Conservation (phyloP, 30 jellyfish, hydroid and myxozoan genomes). For the Aurelia sp. region DNA sequence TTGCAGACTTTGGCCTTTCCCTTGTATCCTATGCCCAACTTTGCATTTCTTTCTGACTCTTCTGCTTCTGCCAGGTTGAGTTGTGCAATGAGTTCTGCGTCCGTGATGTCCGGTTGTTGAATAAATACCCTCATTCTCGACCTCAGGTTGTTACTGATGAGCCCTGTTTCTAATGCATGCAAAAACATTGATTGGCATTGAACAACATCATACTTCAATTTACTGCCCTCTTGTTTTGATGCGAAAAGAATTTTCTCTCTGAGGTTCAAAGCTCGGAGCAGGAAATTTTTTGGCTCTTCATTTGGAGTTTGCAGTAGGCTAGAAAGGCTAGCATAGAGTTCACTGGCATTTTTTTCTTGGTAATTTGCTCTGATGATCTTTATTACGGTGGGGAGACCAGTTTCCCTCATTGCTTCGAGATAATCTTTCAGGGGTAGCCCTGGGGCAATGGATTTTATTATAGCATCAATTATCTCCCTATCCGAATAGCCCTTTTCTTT, state of each 20-base stretch:
- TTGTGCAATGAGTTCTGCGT: slow-evolving; percentile 17
- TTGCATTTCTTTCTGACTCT: slow-evolving; percentile 33
- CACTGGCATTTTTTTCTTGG: slow-evolving; percentile 62
- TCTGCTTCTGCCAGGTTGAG: slow-evolving; percentile 21
- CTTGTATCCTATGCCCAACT: slow-evolving; percentile 27
- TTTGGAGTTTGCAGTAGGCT: slow-evolving; percentile 23
- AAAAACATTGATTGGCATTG: slow-evolving; percentile 44
- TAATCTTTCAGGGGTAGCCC: slow-evolving; percentile 32
- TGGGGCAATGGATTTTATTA: slow-evolving; percentile 36
- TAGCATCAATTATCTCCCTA: slow-evolving; percentile 30
- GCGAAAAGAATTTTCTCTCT: slow-evolving; percentile 38
- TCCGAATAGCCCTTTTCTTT: slow-evolving; percentile 23
- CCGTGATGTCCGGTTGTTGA: slow-evolving; percentile 7
- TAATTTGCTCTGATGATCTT: slow-evolving; percentile 49
- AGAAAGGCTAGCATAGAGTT: slow-evolving; percentile 26
- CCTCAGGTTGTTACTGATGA: slow-evolving; percentile 17
- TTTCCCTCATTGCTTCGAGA: slow-evolving; percentile 45
- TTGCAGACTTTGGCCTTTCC: slow-evolving; percentile 16
- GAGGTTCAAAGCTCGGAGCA: slow-evolving; percentile 47
- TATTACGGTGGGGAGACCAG: slow-evolving; percentile 17
- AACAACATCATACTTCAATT: slow-evolving; percentile 13
- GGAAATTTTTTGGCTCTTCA: slow-evolving; percentile 57
- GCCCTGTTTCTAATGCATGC: slow-evolving; percentile 33
- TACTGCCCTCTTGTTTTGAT: slow-evolving; percentile 22
- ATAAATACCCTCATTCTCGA: slow-evolving; percentile 5